Evolutionary conservation across 2,888 invertebrate genomes (phyloP).

Genomic region (Ctenicera cuprea): DNA sequence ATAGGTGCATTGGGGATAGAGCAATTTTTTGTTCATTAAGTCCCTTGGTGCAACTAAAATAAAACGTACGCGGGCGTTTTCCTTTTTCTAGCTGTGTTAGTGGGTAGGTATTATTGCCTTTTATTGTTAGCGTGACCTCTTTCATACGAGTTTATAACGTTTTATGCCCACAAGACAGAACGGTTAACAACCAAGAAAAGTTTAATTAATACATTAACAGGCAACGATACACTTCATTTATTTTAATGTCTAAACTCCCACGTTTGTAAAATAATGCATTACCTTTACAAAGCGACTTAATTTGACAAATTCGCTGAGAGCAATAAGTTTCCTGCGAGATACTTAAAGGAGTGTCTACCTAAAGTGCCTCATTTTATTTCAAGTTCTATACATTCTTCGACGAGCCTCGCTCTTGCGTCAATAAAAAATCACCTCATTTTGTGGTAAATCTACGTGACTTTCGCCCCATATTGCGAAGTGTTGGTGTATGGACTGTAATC

Average conservation of each 20-base stretch:
- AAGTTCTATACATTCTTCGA: slow-evolving; percentile 37
- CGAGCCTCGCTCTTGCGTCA: slow-evolving; percentile 24
- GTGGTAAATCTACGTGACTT: slow-evolving; percentile 40
- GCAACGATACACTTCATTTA: neutral
- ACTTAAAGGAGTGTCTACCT: slow-evolving; percentile 41
- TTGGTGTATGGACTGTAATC: slow-evolving; percentile 13
- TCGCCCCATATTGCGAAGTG: slow-evolving; percentile 9
- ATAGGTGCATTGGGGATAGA: slow-evolving; percentile 25
- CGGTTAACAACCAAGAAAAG: slow-evolving; percentile 7
- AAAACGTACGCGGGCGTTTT: slow-evolving; percentile 19
- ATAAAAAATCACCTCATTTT: slow-evolving; percentile 44
- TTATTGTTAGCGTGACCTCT: slow-evolving; percentile 21
- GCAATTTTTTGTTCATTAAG: slow-evolving; percentile 32
- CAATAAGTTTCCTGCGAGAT: slow-evolving; percentile 36
- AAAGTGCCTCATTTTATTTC: slow-evolving; percentile 43
- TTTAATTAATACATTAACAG: neutral
- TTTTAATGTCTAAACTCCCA: neutral
- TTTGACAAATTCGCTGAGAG: slow-evolving; percentile 39
- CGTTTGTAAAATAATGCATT: slow-evolving; percentile 4
- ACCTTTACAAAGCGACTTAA: slow-evolving; percentile 26
- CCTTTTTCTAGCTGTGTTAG: slow-evolving; percentile 19
- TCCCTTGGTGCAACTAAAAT: slow-evolving; percentile 27
- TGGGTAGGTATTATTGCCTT: slow-evolving; percentile 17
- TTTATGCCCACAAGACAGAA: slow-evolving; percentile 18
- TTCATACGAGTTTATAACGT: slow-evolving; percentile 9